Evolutionary conservation across 2,113 vertebrate species (phyloP).

Genomic region (Ibidorhyncha struthersii): DNA sequence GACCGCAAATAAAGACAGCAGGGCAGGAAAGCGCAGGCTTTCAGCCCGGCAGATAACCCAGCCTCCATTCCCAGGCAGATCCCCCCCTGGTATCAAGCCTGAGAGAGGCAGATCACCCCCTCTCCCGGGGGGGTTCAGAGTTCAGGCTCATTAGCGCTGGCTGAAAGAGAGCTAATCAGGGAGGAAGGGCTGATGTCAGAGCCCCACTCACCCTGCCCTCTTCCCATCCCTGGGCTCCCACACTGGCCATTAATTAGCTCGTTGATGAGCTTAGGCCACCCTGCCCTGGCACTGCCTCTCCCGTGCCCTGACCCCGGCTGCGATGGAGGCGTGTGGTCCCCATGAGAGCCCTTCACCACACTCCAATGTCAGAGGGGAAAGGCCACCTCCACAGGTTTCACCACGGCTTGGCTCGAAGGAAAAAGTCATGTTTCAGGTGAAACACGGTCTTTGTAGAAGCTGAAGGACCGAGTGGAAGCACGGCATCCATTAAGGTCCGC

Average conservation of each 20-base stretch:
- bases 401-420: accelerated
- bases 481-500: not conserved
- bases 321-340: not conserved
- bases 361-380: not conserved
- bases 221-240: not conserved
- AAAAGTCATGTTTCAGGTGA: not conserved
- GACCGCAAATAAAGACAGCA: not conserved
- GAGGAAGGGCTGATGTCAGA: conserved; percentile 44
- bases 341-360: too few relatives aligned
- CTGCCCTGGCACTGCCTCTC: not conserved
- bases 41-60: not conserved
- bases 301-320: not conserved
- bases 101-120: conserved; percentile 8
- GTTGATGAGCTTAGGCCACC: not conserved
- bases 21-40: not conserved
- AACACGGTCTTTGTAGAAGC: not conserved
- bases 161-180: conserved; percentile 63
- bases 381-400: not conserved
- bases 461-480: accelerated
- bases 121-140: conserved; percentile 34
- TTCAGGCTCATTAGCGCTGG: conserved; percentile 78
- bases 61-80: not conserved
- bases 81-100: not conserved
- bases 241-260: conserved; percentile 11
- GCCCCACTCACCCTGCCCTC: not conserved